Evolutionary conservation across 2,888 invertebrate species (phyloP), one percentile per base, ranked within the genome.

Genomic region (Pemphredon lugubris): DNA sequence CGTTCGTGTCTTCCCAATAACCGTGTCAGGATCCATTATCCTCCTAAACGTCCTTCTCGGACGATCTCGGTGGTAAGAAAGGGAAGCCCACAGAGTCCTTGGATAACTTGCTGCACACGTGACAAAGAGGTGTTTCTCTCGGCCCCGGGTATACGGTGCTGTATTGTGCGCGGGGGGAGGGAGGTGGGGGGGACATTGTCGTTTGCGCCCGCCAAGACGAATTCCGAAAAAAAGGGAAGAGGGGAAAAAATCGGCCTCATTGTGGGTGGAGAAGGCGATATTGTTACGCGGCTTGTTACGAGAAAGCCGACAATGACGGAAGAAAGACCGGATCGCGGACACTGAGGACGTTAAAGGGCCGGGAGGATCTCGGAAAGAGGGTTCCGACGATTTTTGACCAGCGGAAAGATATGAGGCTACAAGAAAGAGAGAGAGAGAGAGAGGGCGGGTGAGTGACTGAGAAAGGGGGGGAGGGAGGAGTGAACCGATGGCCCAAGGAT

Each of bases 221-320:
- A 72, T 72, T 60, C 64, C 26, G 7, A 26, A n/a, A n/a, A 26
- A 26, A 26, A 3, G 20, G 16, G 54, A 71, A 70, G 58, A 71
- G 64, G 16, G 16, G 48, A 71, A 70, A 63, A 72, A 70, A 63
- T 54, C 71, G 53, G 26, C 37, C 47, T 53, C 44, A 53, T 58
- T 58, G 71, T 54, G 20, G 42, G 13, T 16, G 42, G 39, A 48
- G 54, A 14, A 59, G 16, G 18, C 14, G 44, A 53, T 37, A 50
- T 54, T 58, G 72, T 70, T 54, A 58, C 58, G 34, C 72, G 74
- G 51, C 77, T 77, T 68, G 75, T 79, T 75, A 68, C 75, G 45
- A 71, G 65, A 64, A 44, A 65, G 51, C 63, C 44, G 60, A 79
- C 73, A 75, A 77, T 73, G 60, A 30, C 50, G 63, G 45, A 42